Conservation (phyloP, 2,113 vertebrate genomes). For the Salvelinus sp. region DNA sequence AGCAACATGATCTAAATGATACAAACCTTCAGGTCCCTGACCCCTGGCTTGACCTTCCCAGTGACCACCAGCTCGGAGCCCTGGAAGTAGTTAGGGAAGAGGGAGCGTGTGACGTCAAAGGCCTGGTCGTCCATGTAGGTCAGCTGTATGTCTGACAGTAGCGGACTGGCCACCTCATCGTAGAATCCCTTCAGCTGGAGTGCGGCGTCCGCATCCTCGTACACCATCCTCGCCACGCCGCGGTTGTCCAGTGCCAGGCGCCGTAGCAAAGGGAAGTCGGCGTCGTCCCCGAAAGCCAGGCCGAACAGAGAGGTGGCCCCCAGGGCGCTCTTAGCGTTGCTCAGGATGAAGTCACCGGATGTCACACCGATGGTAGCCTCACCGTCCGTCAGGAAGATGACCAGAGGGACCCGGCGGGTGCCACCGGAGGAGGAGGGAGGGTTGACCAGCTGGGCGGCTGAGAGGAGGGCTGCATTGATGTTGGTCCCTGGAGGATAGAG, state of each 20-base stretch:
- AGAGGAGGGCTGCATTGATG: constrained; percentile 80
- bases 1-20: too few species aligned
- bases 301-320: constrained; percentile 77
- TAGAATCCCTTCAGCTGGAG: constrained; percentile 82
- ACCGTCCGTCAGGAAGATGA: constrained; percentile 84
- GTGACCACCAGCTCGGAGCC: constrained; percentile 83
- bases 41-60: constrained; percentile 71
- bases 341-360: constrained; percentile 70
- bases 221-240: constrained; percentile 74
- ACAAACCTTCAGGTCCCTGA: constrained; percentile 60
- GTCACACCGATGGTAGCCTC: constrained; percentile 80
- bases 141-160: constrained; percentile 79
- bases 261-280: constrained; percentile 77
- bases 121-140: constrained; percentile 75
- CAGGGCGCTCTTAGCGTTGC: constrained; percentile 71
- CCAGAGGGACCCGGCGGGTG: constrained; percentile 69
- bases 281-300: constrained; percentile 83
- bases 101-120: constrained; percentile 68
- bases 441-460: constrained; percentile 77
- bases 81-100: constrained; percentile 83
- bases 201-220: constrained; percentile 77
- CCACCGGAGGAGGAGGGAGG: constrained; percentile 43
- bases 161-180: constrained; percentile 79
- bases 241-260: constrained; percentile 79
- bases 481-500: constrained; percentile 77